Base-by-base conservation (phyloP, 2,113 vertebrate genomes). In the Boleophthalmus pectinirostris region DNA sequence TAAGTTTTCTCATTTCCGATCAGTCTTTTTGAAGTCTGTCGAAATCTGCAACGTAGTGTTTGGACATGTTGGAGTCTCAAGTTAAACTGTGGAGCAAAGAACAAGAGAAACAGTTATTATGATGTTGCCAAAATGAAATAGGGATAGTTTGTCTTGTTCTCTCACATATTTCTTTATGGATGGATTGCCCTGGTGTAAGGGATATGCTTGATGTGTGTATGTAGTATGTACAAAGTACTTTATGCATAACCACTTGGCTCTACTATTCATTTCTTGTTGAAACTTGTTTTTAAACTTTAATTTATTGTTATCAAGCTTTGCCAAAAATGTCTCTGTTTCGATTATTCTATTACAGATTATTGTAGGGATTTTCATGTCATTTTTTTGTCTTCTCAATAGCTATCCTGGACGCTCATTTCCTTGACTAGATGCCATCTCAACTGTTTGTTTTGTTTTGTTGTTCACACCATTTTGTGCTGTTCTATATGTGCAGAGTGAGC, bases 401-500 rank as follows among this genome's bases (percentile, higher is more conserved):
- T 13, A 3, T 47, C 14, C n/a, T 54, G 20, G 1, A 54, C 21
- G 20, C 16, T 20, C 47, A 51, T 16, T 51, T 51, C 16, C 16
- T 51, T 51, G 16, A 1, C 47, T 5, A 51, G 5, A 51, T 7
- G 18, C 18, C 20, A 54, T 54, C 51, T 11, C 13, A 16, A 25
- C 15, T 25, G 21, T 60, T 14, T 58, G 21, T 60, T 60, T 14
- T 58, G 21, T 60, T 16, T 63, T 7, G 49, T 38, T 35, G 3
- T 1, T 13, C n/a, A 56, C n/a, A 56, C n/a, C 14, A 43, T 51
- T 29, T 54, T 9, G 16, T 23, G 10, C 0, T 13, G 6, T 2
- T 9, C 60, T 77, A 60, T 2, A 7, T 21, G 21, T 86, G 13
- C 82, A 95, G 94, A 81, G 72, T 0, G 94, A 95, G 65, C 91